Base-by-base conservation (phyloP, 2,888 invertebrate species). In the Luffia ferchaultella region DNA sequence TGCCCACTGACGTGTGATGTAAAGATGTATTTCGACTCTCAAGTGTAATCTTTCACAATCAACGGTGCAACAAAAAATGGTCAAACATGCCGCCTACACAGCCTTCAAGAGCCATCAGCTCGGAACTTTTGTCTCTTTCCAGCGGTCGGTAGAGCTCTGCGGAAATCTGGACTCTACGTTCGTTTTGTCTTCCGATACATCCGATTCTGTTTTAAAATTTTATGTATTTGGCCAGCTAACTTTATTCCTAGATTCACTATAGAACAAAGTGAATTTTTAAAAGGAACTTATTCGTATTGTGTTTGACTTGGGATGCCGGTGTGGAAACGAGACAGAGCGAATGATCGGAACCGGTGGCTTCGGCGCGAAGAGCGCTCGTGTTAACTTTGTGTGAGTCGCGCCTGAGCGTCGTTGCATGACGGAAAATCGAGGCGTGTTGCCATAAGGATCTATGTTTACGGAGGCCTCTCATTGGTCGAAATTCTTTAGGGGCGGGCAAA, bases 21-120 rank as follows among this genome's bases (percentile, higher is more conserved):
- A 82, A 82, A 83, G 83, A 83, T 83, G 82, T 83, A 82, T 83
- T 83, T 83, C 82, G 82, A 80, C 77, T 82, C 83, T 82, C 83
- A 76, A 80, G 82, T 79, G 82, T 83, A 83, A 82, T 83, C 82
- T 82, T 82, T 83, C 80, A 83, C 82, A 82, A 82, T 82, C 83
- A 80, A 60, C 82, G 76, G 74, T 69, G 77, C 77, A 80, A 80
- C 82, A 83, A 83, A 83, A 83, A 82, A 82, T 80, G 82, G 79
- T 79, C 77, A 82, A 77, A 76, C 76, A 72, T 68, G 76, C 80
- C 80, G 82, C 83, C 83, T 82, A 73, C 79, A 62, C 79, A 78
- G 74, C 77, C 78, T 80, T 80, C 69, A 65, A 67, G 65, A 64
- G 70, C 63, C 30, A 12, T 60, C 69, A 68, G 64, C 66, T 72